phyloP scores from a whole-genome alignment of 23 tunicate species.

The Styela plicata region DNA sequence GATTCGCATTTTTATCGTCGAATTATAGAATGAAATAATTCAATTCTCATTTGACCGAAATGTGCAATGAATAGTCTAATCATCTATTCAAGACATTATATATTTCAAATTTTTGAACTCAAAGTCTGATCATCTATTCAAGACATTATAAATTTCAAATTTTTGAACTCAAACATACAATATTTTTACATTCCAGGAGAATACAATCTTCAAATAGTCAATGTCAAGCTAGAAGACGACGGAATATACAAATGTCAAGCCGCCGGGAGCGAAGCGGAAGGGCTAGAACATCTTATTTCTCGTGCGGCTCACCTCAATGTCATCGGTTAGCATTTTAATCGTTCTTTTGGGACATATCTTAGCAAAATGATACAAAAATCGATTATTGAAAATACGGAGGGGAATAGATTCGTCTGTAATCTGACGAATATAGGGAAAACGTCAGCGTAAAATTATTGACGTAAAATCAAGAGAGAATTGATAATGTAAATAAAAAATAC shows the following conservation, averaged over 20 bases:
- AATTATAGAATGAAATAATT: neutral
- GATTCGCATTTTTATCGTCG: no score
- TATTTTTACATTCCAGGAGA: no score
- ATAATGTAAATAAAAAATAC: no score
- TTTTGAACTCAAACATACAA: no score
- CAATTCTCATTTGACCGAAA: neutral
- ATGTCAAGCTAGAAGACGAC: constrained; percentile 54
- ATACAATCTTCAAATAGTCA: constrained; percentile 43
- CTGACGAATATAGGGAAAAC: neutral
- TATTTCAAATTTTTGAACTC: no score
- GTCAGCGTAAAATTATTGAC: neutral
- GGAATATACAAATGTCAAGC: constrained; percentile 64
- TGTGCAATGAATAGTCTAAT: neutral
- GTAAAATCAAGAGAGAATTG: no score
- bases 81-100: no score
- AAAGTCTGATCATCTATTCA: no score
- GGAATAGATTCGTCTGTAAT: neutral
- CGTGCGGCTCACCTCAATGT: constrained; percentile 60
- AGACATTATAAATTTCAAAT: no score
- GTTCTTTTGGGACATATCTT: neutral
- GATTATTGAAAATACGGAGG: neutral
- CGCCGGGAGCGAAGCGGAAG: neutral
- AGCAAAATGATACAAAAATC: neutral
- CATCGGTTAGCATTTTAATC: constrained; percentile 25
- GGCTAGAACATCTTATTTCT: constrained; percentile 19